Base-by-base conservation (phyloP, 2,888 invertebrate species). In the Campopleginae sp. region DNA sequence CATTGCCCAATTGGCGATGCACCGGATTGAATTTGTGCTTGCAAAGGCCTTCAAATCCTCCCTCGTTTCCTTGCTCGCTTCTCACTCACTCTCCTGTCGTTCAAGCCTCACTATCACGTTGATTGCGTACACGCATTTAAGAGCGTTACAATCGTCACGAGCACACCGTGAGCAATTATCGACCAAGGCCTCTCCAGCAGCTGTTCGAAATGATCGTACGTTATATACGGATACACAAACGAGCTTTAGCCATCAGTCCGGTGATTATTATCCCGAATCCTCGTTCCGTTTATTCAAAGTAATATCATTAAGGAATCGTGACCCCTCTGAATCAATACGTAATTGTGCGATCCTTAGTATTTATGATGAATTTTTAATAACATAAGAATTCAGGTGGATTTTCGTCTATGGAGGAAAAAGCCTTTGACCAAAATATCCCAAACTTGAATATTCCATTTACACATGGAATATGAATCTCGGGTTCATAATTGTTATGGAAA, bases 71-170 rank as follows among this genome's bases (percentile, higher is more conserved):
- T 74, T 65, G 38, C 48, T 65, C 19, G 8, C 19, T 27, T 14
- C 19, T 23, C 82, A 54, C 77, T 31, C 31, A 44, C 65, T 44
- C 77, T 46, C 58, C 31, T 12, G 46, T 70, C 44, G 19, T 66
- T 72, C 54, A 38, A 65, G 17, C 71, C 72, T 76, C 77, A 44
- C 77, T 65, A 82, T 58, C 54, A 54, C 48, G 77, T 78, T 82
- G 72, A 80, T 80, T 80, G 80, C 72, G 63, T 72, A 80, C 80
- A 80, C 72, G 80, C 80, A 65, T 80, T 72, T 72, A 72, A 80
- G 80, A 65, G 80, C 51, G 51, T 80, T 65, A 80, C 80, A 80
- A 80, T 80, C 80, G 72, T 80, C 80, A 80, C 80, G 80, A 80
- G 70, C 65, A 72, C 72, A 72, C 80, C 42, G 54, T 80, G 80